Base-by-base conservation (phyloP, 2,797 vertebrate genomes). In the Remorina albescens region DNA sequence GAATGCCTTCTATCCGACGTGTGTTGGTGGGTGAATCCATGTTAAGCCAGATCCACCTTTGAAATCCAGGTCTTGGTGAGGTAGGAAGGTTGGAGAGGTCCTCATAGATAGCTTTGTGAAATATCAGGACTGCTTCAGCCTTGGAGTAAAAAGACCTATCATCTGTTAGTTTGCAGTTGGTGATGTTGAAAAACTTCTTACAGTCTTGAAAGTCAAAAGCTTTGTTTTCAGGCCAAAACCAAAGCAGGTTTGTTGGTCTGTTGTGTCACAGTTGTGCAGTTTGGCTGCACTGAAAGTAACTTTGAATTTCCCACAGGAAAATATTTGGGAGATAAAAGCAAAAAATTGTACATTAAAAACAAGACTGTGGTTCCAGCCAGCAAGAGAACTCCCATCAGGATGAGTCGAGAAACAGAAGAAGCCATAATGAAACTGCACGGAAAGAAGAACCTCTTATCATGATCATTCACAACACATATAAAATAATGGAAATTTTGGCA, bases 41-140 rank as follows among this genome's bases (percentile, higher is more conserved):
- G 69, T 96, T 96, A 82, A 97, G 94, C 96, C 96, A 97, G 78
- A 97, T 95, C 96, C 96, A 97, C 71, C 93, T 96, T 88, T 97
- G 96, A 86, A 96, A 95, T 0, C 83, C 89, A 36, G 95, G 92
- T 54, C 96, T 94, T 5, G 93, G 92, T 66, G 93, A 92, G 54
- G 90, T 85, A 80, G 96, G 96, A 80, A 97, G 94, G 70, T 96
- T 96, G 50, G 95, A 93, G 60, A 95, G 87, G 78, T 97, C 94
- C 76, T 94, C 93, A 4, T 79, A 92, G 39, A 97, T 96, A 42
- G 92, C 94, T 50, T 90, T 94, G 88, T 98, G 96, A 36, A 94
- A 96, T 62, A 97, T 88, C n/a, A 97, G 78, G 34, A 97, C 94
- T 0, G 92, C 94, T 0, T 96, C 93, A 25, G 95, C 95, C 62